phyloP scores from a whole-genome alignment of 2,113 vertebrate genomes.

The Dryoscopus gambensis region DNA sequence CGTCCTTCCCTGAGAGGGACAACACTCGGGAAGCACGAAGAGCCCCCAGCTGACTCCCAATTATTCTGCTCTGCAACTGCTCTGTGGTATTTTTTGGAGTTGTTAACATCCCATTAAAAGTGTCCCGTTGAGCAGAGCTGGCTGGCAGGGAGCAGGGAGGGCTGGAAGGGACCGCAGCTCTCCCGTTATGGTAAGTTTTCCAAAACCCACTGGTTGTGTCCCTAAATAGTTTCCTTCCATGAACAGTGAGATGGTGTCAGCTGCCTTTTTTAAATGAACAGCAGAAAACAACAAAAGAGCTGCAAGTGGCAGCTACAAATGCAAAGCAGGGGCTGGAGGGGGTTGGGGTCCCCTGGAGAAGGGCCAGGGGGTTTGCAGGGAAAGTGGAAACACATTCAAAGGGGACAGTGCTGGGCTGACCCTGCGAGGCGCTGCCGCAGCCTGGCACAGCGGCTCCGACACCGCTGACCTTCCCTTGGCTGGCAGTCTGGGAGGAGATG shows the following conservation, averaged over 20 bases:
- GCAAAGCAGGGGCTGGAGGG: neutral
- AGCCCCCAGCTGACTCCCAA: neutral
- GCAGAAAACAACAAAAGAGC: constrained; percentile 4
- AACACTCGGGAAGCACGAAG: neutral
- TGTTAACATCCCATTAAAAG: neutral
- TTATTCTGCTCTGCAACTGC: neutral
- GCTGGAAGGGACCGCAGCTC: neutral
- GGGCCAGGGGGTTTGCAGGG: neutral
- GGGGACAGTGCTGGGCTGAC: neutral
- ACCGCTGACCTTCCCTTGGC: accelerated
- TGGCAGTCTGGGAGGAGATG: neutral
- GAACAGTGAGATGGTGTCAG: neutral
- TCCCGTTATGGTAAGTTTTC: neutral
- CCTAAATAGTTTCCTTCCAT: constrained; percentile 37
- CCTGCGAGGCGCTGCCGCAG: neutral
- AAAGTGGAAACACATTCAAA: accelerated
- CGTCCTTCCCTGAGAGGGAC: neutral
- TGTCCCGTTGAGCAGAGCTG: neutral
- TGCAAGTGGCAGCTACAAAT: neutral
- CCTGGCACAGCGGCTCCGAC: neutral
- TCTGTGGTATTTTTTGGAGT: neutral
- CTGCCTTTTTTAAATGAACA: neutral
- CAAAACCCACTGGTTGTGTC: constrained; percentile 16
- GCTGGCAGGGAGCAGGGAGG: neutral
- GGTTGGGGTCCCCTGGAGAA: neutral